Conservation (phyloP, 2,797 vertebrate genomes). For the Brotula barbata region DNA sequence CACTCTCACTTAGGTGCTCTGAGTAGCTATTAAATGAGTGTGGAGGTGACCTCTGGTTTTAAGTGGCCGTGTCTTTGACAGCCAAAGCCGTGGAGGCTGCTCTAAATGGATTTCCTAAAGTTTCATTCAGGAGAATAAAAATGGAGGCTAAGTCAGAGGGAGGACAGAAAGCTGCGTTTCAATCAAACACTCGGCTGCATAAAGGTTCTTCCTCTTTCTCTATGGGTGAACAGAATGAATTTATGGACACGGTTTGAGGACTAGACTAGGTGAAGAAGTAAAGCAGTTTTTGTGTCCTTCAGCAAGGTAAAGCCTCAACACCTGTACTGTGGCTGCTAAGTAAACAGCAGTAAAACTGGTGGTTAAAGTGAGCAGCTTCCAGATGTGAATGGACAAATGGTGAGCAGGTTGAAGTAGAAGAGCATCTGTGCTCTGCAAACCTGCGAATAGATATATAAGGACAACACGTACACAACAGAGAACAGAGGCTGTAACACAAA, state of each 20-base stretch:
- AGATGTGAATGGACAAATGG: too few species aligned
- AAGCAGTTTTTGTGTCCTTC: too few species aligned
- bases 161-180: slow-evolving; percentile 37
- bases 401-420: too few species aligned
- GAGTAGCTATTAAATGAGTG: slow-evolving; percentile 76
- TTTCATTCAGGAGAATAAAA: slow-evolving; percentile 71
- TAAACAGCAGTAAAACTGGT: too few species aligned
- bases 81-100: slow-evolving; percentile 64
- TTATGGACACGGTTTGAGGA: not conserved
- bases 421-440: too few species aligned
- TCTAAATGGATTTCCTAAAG: slow-evolving; percentile 74
- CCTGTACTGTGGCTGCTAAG: too few species aligned
- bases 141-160: slow-evolving; percentile 44
- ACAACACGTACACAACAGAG: not conserved
- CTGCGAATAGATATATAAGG: not conserved
- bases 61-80: slow-evolving; percentile 66
- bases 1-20: slow-evolving; percentile 62
- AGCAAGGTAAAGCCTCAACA: too few species aligned
- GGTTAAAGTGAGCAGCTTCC: too few species aligned
- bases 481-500: not conserved
- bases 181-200: slow-evolving; percentile 27
- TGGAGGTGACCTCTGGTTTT: slow-evolving; percentile 71
- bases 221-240: slow-evolving; percentile 5
- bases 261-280: too few species aligned
- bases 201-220: slow-evolving; percentile 26